Conservation (phyloP, 2,888 invertebrate genomes). For the Lumbricus terrestris region DNA sequence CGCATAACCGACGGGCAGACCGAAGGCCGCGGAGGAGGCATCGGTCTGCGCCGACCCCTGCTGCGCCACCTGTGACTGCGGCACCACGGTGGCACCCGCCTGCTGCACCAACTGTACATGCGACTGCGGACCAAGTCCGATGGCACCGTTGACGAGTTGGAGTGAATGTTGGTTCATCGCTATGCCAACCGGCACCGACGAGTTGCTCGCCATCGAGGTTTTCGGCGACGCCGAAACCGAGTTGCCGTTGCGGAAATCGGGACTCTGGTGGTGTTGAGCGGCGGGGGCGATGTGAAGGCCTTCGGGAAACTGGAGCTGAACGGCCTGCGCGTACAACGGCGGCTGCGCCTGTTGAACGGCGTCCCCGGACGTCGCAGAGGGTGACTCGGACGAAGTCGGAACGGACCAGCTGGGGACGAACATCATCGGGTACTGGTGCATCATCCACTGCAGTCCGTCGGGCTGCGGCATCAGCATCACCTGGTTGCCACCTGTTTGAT, state of each 20-base stretch:
- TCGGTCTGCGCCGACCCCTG: not conserved
- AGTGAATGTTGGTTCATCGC: not conserved
- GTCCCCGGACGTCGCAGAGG: not conserved
- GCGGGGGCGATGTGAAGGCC: not conserved
- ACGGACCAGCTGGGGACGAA: slow-evolving; percentile 10
- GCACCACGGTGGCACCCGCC: not conserved
- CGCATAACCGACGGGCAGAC: not conserved
- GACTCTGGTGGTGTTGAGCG: not conserved
- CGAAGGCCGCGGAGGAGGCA: not conserved
- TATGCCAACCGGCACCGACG: not conserved
- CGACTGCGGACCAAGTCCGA: not conserved
- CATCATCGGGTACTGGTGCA: slow-evolving; percentile 23
- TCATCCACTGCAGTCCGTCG: slow-evolving; percentile 20
- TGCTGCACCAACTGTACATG: not conserved
- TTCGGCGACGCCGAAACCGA: slow-evolving; percentile 5
- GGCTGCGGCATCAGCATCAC: slow-evolving; percentile 17
- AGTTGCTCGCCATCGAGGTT: not conserved
- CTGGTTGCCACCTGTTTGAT: not conserved
- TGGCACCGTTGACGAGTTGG: slow-evolving; percentile 5
- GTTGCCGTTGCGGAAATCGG: not conserved
- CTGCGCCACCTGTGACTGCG: not conserved
- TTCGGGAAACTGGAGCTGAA: slow-evolving; percentile 8
- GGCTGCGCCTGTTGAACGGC: not conserved
- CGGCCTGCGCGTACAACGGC: not conserved
- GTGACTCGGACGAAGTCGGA: not conserved